phyloP scores from a whole-genome alignment of 2,797 vertebrate species.

The Micromesistius poutassou region DNA sequence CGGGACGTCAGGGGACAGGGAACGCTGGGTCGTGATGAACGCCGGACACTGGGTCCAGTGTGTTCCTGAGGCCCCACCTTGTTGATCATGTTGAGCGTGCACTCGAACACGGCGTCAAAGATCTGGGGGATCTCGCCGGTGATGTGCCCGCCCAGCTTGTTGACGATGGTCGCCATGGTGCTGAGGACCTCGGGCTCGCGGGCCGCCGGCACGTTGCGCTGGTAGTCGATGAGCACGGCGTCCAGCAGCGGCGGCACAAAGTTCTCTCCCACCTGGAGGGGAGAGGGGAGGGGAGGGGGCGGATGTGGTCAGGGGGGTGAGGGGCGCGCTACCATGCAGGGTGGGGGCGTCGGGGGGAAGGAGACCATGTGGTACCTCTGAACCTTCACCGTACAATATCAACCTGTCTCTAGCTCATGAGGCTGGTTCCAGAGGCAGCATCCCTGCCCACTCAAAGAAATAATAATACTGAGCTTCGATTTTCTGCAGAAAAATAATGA shows the following conservation, averaged over 20 bases:
- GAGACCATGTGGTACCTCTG: not conserved
- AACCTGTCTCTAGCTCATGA: not conserved
- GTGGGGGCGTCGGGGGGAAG: not conserved
- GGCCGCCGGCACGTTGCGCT: constrained; percentile 95
- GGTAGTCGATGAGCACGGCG: constrained; percentile 96
- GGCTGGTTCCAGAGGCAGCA: too few relatives aligned
- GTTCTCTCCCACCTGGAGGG: constrained; percentile 88
- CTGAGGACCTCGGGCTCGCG: constrained; percentile 97
- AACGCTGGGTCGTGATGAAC: not conserved
- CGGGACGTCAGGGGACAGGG: not conserved
- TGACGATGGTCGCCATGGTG: constrained; percentile 98
- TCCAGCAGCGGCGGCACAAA: constrained; percentile 94
- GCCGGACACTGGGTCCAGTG: too few relatives aligned
- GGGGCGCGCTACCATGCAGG: not conserved
- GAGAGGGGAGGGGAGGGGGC: not conserved
- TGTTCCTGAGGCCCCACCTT: constrained; percentile 72
- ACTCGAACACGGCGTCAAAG: constrained; percentile 97
- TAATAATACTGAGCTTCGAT: too few relatives aligned
- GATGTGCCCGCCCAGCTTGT: constrained; percentile 94
- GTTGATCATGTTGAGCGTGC: constrained; percentile 99
- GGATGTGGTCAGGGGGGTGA: not conserved
- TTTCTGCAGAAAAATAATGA: too few relatives aligned
- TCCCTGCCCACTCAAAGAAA: not conserved
- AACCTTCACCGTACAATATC: not conserved
- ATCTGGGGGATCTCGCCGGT: constrained; percentile 97